These are phyloP conservation scores for Amphiprion percula DNA, from an alignment of 2,113 vertebrate species.

Conservation along the genomic window DNA sequence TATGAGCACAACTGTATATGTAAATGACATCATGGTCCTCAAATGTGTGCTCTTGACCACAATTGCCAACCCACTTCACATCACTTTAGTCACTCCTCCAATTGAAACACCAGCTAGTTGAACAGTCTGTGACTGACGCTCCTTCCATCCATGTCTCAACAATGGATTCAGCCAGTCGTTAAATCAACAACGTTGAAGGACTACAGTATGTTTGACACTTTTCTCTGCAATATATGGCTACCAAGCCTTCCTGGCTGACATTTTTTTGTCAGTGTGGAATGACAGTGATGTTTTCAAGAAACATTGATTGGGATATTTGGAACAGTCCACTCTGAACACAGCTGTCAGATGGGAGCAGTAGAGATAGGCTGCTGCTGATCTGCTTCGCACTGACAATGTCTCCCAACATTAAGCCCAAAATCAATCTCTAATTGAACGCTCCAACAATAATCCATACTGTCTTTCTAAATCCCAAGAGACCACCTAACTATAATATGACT, in stretches of 20 bases:
- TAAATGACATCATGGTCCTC: too few species aligned
- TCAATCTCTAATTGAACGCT: constrained; percentile 74
- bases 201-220: constrained; percentile 4
- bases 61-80: too few species aligned
- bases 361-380: constrained; percentile 59
- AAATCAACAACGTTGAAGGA: constrained; percentile 39
- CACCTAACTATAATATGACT: constrained; percentile 60
- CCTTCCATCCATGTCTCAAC: too few species aligned
- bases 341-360: constrained; percentile 52
- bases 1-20: too few species aligned
- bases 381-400: constrained; percentile 67
- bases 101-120: too few species aligned
- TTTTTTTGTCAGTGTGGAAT: constrained; percentile 37
- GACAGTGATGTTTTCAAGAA: constrained; percentile 61
- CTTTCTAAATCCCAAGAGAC: constrained; percentile 58
- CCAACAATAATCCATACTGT: constrained; percentile 71
- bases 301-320: constrained; percentile 56
- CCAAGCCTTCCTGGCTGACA: constrained; percentile 1
- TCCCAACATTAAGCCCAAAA: constrained; percentile 73
- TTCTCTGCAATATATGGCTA: constrained; percentile 1
- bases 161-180: constrained; percentile 12
- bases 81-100: too few species aligned
- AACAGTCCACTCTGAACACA: constrained; percentile 61
- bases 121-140: too few species aligned
- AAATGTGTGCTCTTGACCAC: too few species aligned